Conservation (phyloP, 2,113 vertebrate genomes). For the Myotis brandtii region DNA sequence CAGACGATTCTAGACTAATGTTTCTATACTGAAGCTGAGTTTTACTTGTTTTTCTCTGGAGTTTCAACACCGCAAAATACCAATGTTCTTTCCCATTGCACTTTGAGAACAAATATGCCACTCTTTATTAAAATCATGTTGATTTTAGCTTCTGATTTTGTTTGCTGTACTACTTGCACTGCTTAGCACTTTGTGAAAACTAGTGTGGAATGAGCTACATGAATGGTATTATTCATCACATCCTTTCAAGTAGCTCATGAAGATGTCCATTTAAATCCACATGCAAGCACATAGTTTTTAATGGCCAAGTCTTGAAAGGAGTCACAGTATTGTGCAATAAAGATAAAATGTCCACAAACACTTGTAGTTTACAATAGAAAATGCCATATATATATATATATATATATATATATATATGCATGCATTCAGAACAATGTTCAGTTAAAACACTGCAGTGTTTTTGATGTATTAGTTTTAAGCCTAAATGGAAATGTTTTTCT, state of each 20-base stretch:
- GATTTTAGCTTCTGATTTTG: constrained; percentile 46
- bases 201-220: constrained; percentile 31
- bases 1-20: neutral
- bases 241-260: constrained; percentile 69
- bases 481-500: constrained; percentile 6
- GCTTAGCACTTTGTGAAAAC: constrained; percentile 49
- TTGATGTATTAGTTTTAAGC: neutral
- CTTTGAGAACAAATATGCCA: neutral
- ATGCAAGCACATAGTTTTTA: constrained; percentile 61
- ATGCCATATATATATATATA: neutral
- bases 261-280: constrained; percentile 71
- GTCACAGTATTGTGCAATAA: constrained; percentile 63
- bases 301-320: constrained; percentile 63
- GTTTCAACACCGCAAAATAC: neutral
- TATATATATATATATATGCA: no score
- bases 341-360: constrained; percentile 65
- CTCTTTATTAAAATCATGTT: constrained; percentile 32
- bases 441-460: neutral
- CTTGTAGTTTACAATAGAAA: constrained; percentile 53
- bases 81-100: neutral
- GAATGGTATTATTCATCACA: constrained; percentile 55
- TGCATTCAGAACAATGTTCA: neutral
- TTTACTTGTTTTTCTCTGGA: constrained; percentile 20
- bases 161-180: neutral
- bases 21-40: neutral